A percentile compares a stretch with the other conserved stretches of the same genome.
phyloP scores from a whole-genome alignment of 2,797 vertebrate species.

The Mastacembelus armatus region DNA sequence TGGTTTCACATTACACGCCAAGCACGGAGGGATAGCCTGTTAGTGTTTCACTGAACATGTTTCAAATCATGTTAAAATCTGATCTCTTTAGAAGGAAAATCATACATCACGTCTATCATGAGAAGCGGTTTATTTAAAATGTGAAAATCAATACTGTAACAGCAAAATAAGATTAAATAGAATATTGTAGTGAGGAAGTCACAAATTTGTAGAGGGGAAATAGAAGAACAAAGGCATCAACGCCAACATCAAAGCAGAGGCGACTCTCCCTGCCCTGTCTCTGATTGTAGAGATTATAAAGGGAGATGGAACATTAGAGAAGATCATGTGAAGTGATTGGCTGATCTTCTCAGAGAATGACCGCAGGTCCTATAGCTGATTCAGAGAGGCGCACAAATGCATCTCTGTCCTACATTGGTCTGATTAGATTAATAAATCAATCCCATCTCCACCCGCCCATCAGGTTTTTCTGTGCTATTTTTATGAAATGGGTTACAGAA shows the following conservation, averaged over 20 bases:
- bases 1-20: constrained; percentile 61
- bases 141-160: constrained; percentile 63
- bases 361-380: constrained; percentile 77
- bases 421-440: constrained; percentile 87
- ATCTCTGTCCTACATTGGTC: constrained; percentile 75
- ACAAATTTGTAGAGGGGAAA: constrained; percentile 45
- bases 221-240: constrained; percentile 63
- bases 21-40: constrained; percentile 34
- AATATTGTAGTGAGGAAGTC: constrained; percentile 49
- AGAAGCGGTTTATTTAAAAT: constrained; percentile 54
- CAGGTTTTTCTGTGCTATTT: constrained; percentile 77
- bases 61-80: constrained; percentile 51
- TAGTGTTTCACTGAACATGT: constrained; percentile 30
- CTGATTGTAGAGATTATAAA: constrained; percentile 81
- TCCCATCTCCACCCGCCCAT: constrained; percentile 65
- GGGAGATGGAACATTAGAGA: constrained; percentile 77
- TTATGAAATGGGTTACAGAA: constrained; percentile 78
- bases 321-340: constrained; percentile 77
- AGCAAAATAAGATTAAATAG: constrained; percentile 60
- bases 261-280: constrained; percentile 66
- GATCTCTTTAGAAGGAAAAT: constrained; percentile 29
- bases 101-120: constrained; percentile 16
- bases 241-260: constrained; percentile 65
- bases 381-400: constrained; percentile 74
- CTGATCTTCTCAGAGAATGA: constrained; percentile 72